Evolutionary conservation across 2,797 vertebrate species (phyloP).

Genomic region (Myotis myotis): DNA sequence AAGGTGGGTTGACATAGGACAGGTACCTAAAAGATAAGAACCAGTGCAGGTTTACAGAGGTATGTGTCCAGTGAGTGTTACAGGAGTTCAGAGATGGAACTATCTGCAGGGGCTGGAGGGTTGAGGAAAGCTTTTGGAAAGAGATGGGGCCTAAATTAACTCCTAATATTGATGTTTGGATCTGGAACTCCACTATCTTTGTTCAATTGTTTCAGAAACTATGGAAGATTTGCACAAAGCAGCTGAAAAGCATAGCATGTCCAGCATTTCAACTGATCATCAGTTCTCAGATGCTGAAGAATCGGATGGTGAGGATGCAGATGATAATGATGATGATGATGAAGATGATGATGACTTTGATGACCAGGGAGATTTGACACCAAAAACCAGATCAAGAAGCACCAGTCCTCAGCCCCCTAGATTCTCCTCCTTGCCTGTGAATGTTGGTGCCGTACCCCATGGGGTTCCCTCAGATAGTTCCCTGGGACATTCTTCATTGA

Average conservation of each 20-base stretch:
- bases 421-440: conserved; percentile 90
- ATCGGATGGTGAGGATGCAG: conserved; percentile 94
- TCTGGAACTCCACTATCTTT: neutral
- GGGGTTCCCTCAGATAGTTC: conserved; percentile 86
- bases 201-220: conserved; percentile 83
- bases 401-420: conserved; percentile 94
- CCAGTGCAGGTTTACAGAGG: neutral
- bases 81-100: neutral
- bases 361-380: conserved; percentile 96
- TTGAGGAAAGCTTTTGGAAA: neutral
- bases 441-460: conserved; percentile 87
- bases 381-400: conserved; percentile 96
- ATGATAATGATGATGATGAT: conserved; percentile 96
- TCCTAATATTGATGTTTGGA: neutral
- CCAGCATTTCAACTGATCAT: conserved; percentile 89
- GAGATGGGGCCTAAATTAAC: neutral
- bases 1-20: neutral
- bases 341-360: conserved; percentile 98
- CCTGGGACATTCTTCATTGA: conserved; percentile 89
- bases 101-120: neutral
- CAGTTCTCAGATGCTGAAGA: conserved; percentile 98
- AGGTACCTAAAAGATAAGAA: neutral
- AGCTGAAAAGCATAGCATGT: conserved; percentile 87
- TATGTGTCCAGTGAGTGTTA: neutral
- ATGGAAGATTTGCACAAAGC: conserved; percentile 92